Percentiles rank a stretch among this genome's conserved stretches.
phyloP scores from a whole-genome alignment of 1,140 invertebrate species.

The Zaprionus davidi region DNA sequence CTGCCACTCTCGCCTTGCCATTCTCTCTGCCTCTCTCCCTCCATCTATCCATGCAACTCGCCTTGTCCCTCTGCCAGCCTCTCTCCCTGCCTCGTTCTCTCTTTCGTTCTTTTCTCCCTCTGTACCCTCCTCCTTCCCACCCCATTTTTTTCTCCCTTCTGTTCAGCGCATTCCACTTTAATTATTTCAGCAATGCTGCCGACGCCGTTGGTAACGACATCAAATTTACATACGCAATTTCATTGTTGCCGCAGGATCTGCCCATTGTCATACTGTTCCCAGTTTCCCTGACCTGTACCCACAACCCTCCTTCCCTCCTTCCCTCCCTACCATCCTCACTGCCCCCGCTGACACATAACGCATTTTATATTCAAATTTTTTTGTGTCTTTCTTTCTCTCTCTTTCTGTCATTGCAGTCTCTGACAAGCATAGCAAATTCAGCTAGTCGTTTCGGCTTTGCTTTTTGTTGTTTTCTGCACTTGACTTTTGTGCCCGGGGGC shows the following conservation, averaged over 20 bases:
- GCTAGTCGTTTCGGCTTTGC: conserved; percentile 45
- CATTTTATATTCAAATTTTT: conserved; percentile 82
- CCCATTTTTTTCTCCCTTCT: background rate
- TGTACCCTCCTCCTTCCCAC: conserved; percentile 27
- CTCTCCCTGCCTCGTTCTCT: background rate
- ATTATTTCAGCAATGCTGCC: conserved; percentile 78
- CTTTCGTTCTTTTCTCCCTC: background rate
- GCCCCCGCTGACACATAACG: conserved; percentile 58
- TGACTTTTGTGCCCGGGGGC: conserved; percentile 41
- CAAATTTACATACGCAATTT: conserved; percentile 83
- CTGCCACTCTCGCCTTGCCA: conserved; percentile 7
- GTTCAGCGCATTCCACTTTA: conserved; percentile 72
- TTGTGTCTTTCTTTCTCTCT: conserved; percentile 5
- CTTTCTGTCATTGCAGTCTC: conserved; percentile 51
- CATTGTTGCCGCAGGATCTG: conserved; percentile 79
- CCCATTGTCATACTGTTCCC: conserved; percentile 56
- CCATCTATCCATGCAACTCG: background rate
- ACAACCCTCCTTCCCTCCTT: background rate
- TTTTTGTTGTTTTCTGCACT: conserved; percentile 42
- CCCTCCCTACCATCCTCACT: background rate
- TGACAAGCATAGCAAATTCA: conserved; percentile 64
- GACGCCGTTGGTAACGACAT: conserved; percentile 76
- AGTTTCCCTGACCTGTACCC: conserved; percentile 18
- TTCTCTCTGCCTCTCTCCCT: background rate
- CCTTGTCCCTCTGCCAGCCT: background rate